phyloP scores from a whole-genome alignment of 2,797 vertebrate genomes.

The Vireo griseus region DNA sequence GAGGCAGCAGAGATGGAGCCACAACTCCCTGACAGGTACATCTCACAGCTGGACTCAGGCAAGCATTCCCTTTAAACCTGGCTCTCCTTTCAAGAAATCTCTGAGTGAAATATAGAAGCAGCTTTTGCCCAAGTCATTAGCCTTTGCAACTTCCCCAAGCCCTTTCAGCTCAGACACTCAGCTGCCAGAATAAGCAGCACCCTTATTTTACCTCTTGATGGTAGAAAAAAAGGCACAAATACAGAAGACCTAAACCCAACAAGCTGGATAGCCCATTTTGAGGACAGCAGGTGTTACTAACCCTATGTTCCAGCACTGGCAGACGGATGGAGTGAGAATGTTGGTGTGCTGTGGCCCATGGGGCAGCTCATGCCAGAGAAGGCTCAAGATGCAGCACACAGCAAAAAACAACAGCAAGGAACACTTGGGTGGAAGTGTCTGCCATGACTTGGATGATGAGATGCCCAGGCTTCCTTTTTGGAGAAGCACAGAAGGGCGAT shows the following conservation, averaged over 20 bases:
- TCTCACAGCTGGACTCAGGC: background rate
- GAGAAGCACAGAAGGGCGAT: background rate
- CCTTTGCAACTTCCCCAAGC: background rate
- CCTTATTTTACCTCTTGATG: background rate
- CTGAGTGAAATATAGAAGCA: background rate
- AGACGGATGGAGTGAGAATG: background rate
- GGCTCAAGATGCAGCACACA: background rate
- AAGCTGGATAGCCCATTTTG: background rate
- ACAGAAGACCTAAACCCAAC: background rate
- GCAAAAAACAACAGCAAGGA: background rate
- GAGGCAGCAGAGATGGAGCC: background rate
- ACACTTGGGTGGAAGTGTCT: background rate
- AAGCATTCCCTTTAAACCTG: background rate
- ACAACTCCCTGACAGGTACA: background rate
- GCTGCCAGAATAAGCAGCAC: background rate
- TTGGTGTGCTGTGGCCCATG: background rate
- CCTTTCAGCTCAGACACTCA: background rate
- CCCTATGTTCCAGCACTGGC: rapidly evolving
- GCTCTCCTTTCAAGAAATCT: background rate
- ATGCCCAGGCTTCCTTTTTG: background rate
- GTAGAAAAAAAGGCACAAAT: rapidly evolving
- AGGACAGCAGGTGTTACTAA: background rate
- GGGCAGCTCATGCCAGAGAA: background rate
- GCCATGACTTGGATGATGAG: background rate
- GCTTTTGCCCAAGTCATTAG: background rate